Percentiles rank a stretch among this genome's conserved stretches.
Evolutionary conservation across 37 sponge, comb jelly and placozoan species (phyloP).

Genomic region (Cladorhizidae sp.): DNA sequence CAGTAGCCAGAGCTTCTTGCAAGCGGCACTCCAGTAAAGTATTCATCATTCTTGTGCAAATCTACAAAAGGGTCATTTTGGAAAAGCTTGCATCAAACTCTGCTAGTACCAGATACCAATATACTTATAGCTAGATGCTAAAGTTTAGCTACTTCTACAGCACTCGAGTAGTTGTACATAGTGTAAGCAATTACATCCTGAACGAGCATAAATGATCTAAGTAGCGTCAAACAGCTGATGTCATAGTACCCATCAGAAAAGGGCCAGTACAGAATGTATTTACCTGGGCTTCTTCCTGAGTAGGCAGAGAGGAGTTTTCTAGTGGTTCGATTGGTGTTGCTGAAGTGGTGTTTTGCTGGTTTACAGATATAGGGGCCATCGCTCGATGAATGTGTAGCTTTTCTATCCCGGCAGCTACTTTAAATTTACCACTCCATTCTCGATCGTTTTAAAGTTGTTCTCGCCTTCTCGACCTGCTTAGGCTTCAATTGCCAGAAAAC

Average conservation of each 20-base stretch:
- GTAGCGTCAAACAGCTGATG: not conserved
- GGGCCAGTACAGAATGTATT: not conserved
- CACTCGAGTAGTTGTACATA: too few species aligned
- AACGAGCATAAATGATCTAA: too few species aligned
- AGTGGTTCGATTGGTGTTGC: not conserved
- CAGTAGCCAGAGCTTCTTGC: constrained; percentile 11
- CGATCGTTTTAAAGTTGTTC: too few species aligned
- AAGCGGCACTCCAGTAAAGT: constrained; percentile 1
- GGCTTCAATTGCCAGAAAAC: too few species aligned
- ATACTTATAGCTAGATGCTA: too few species aligned
- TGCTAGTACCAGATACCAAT: too few species aligned
- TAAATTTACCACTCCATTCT: not conserved
- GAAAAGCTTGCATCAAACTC: too few species aligned
- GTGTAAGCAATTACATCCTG: too few species aligned
- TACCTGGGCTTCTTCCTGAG: constrained; percentile 12
- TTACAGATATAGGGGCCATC: constrained; percentile 18
- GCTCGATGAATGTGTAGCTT: not conserved
- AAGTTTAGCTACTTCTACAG: too few species aligned
- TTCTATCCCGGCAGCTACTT: not conserved
- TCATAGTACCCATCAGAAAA: too few species aligned
- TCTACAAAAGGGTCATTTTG: too few species aligned
- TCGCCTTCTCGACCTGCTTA: too few species aligned
- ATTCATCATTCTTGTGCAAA: constrained; percentile 8
- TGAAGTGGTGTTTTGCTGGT: not conserved
- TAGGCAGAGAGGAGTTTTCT: not conserved